These are phyloP conservation scores for Staurois parvus DNA, from an alignment of 2,797 vertebrate species.

Conservation along the genomic window DNA sequence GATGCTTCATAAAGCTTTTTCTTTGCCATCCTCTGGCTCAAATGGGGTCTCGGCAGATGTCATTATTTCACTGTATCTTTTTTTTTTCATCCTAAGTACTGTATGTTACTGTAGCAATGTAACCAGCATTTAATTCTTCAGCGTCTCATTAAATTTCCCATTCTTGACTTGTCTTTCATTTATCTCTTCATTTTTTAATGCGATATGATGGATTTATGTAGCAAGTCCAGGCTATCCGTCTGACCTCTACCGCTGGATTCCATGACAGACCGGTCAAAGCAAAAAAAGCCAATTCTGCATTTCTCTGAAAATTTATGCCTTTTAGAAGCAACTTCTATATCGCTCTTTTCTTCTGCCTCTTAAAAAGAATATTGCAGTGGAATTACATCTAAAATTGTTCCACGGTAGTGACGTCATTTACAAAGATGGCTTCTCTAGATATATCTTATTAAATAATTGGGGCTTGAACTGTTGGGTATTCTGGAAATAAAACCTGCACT, in stretches of 20 bases:
- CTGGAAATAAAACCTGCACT: too few relatives aligned
- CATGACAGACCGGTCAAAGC: conserved; percentile 10
- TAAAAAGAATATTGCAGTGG: not conserved
- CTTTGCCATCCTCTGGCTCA: too few relatives aligned
- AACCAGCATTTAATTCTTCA: too few relatives aligned
- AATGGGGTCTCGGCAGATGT: too few relatives aligned
- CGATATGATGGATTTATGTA: conserved; percentile 37
- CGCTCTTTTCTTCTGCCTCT: not conserved
- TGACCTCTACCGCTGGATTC: conserved; percentile 33
- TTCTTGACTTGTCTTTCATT: not conserved
- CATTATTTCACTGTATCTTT: too few relatives aligned
- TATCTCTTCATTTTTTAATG: conserved; percentile 7
- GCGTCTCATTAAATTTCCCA: not conserved
- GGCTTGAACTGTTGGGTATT: too few relatives aligned
- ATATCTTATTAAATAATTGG: too few relatives aligned
- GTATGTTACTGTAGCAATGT: too few relatives aligned
- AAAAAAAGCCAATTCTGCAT: conserved; percentile 2
- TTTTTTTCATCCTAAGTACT: too few relatives aligned
- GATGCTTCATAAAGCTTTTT: too few relatives aligned
- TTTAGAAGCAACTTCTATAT: not conserved
- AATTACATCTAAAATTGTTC: not conserved
- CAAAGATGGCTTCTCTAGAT: not conserved
- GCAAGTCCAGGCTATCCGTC: not conserved
- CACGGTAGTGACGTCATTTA: not conserved
- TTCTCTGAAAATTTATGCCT: conserved; percentile 17